These are phyloP conservation scores for Ganaspis sp. DNA, from an alignment of 1,140 invertebrate species.

Conservation along the genomic window DNA sequence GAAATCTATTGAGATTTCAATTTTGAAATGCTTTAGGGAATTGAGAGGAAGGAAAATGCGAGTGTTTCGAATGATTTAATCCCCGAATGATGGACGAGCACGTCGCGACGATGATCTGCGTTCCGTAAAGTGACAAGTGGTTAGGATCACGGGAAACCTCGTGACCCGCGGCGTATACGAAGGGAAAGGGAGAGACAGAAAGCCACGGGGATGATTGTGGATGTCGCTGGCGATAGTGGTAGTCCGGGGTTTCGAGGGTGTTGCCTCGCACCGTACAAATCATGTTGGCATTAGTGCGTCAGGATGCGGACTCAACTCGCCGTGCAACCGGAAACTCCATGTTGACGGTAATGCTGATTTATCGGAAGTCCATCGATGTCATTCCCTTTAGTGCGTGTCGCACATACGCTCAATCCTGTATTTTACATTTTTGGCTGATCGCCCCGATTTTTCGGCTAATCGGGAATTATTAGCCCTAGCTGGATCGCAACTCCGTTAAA, in stretches of 20 bases:
- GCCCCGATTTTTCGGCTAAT: conserved; percentile 56
- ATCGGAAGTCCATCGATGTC: conserved; percentile 64
- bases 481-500: neutral
- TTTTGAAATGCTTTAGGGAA: neutral
- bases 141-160: conserved; percentile 72
- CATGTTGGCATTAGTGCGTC: conserved; percentile 74
- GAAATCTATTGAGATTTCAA: no score
- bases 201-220: conserved; percentile 55
- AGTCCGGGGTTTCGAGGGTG: conserved; percentile 53
- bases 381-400: conserved; percentile 34
- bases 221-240: conserved; percentile 50
- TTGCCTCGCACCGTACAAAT: conserved; percentile 71
- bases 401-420: conserved; percentile 39
- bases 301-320: conserved; percentile 70
- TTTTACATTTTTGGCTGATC: conserved; percentile 60
- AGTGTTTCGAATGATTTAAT: conserved; percentile 67
- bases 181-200: conserved; percentile 30
- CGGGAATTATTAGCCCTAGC: conserved; percentile 48
- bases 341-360: conserved; percentile 74
- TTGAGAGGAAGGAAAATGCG: neutral
- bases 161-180: conserved; percentile 47
- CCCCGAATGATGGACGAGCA: conserved; percentile 74
- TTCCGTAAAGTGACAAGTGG: conserved; percentile 75
- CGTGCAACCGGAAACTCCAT: conserved; percentile 69
- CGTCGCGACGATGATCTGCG: conserved; percentile 79